Percentiles rank a stretch among this genome's conserved stretches.
These are phyloP conservation scores for Antedon bifida DNA, from an alignment of 35 echinoderm and acorn worm species.

Conservation along the genomic window DNA sequence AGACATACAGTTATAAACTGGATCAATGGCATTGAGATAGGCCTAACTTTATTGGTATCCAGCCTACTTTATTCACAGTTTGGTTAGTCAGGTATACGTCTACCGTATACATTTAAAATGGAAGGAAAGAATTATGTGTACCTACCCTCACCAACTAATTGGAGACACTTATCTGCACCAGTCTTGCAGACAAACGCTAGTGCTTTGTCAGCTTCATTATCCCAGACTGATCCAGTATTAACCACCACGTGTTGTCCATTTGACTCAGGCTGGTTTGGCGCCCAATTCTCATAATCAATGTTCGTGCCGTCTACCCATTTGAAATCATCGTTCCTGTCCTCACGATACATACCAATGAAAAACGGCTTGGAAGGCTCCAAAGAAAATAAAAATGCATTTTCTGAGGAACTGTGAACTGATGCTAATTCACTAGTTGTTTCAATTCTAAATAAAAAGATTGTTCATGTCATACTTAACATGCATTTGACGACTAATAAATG, in stretches of 20 bases:
- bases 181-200: not conserved
- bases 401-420: not conserved
- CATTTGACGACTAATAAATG: too few relatives aligned
- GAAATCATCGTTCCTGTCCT: not conserved
- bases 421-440: not conserved
- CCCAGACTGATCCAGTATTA: not conserved
- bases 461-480: too few relatives aligned
- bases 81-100: too few relatives aligned
- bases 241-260: not conserved
- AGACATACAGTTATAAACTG: too few relatives aligned
- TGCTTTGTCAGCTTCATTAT: not conserved
- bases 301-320: not conserved
- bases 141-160: not conserved
- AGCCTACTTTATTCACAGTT: too few relatives aligned
- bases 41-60: too few relatives aligned
- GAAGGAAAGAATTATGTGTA: too few relatives aligned
- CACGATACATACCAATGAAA: not conserved
- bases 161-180: not conserved
- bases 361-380: not conserved
- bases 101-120: too few relatives aligned
- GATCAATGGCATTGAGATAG: too few relatives aligned
- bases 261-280: not conserved
- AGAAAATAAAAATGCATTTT: not conserved
- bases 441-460: too few relatives aligned
- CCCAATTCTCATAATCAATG: not conserved